phyloP scores from a whole-genome alignment of 2,888 invertebrate species.

The Caenorhabditis virilis region DNA sequence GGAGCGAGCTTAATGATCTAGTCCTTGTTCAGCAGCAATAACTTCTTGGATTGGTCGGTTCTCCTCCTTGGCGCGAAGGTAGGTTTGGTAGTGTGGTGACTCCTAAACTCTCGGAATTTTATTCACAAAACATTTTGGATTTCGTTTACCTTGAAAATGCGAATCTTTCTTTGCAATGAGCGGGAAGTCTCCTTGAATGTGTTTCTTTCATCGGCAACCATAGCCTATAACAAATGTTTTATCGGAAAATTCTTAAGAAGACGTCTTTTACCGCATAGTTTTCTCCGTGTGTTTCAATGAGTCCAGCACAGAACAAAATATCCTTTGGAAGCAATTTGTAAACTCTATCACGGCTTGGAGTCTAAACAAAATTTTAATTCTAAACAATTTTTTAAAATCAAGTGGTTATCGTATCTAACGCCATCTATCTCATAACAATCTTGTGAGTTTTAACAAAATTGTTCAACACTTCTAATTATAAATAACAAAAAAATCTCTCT shows the following conservation, averaged over 20 bases:
- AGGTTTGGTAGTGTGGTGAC: constrained; percentile 55
- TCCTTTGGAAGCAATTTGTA: constrained; percentile 63
- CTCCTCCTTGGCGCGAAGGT: constrained; percentile 49
- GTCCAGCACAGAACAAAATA: constrained; percentile 62
- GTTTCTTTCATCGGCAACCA: constrained; percentile 59
- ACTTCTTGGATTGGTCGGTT: constrained; percentile 44
- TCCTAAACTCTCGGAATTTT: constrained; percentile 35
- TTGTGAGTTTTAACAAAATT: too few species aligned
- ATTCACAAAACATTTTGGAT: background rate
- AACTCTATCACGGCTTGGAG: constrained; percentile 56
- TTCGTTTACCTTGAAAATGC: constrained; percentile 58
- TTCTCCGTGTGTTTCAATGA: constrained; percentile 63
- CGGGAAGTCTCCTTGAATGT: constrained; percentile 60
- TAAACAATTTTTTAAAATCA: too few species aligned
- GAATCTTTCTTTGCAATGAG: constrained; percentile 60
- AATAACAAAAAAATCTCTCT: too few species aligned
- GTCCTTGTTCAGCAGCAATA: constrained; percentile 31
- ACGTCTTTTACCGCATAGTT: constrained; percentile 49
- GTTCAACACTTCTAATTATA: too few species aligned
- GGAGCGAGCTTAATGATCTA: constrained; percentile 7
- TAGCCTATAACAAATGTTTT: constrained; percentile 50
- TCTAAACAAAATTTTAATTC: constrained; percentile 27
- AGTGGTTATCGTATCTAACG: too few species aligned
- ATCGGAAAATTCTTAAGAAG: too few species aligned
- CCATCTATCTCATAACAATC: too few species aligned